Base-by-base conservation (phyloP, 2,888 invertebrate genomes). In the Andrena trimmerana region DNA sequence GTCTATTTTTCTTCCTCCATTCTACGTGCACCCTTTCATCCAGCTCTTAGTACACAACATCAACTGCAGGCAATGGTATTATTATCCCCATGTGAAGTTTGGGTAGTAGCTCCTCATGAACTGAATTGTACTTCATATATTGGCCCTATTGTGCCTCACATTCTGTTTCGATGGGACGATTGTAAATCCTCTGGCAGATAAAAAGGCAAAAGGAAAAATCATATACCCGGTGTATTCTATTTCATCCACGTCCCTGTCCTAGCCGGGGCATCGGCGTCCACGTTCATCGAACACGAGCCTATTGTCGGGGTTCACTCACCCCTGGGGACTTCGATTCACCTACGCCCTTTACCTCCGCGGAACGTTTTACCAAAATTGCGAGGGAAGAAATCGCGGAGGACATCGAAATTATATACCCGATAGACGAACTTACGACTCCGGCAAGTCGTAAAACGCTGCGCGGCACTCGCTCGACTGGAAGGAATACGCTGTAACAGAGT, bases 231-330 rank as follows among this genome's bases (percentile, higher is more conserved):
- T 65, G 66, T 78, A 73, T 81, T 81, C 63, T 54, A 74, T 81
- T 68, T 71, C 48, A 33, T 33, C 60, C 72, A 62, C 73, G 29
- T 57, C 48, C 60, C 33, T 16, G 57, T 54, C 36, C 27, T 50
- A 7, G 33, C 31, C 67, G 70, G 5, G 16, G 62, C 72, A 48
- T 69, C 62, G 68, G 29, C 66, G 63, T 54, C 68, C 66, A 76
- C 63, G 74, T 83, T 84, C 70, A 57, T 76, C 50, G 72, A 86
- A 78, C 59, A 69, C 54, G 52, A 13, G 72, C 57, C 73, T 71
- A 78, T 86, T 86, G 86, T 86, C 60, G 75, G 20, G 73, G 75
- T 66, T 78, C 81, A 50, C 72, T 83, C 84, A 73, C 54, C 80
- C 73, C 79, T 42, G 74, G 50, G 48, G 76, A 77, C 60, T 42